Percentiles rank a stretch among this genome's conserved stretches.
Evolutionary conservation across 2,113 vertebrate genomes (phyloP).

Genomic region (Podilymbus podiceps): DNA sequence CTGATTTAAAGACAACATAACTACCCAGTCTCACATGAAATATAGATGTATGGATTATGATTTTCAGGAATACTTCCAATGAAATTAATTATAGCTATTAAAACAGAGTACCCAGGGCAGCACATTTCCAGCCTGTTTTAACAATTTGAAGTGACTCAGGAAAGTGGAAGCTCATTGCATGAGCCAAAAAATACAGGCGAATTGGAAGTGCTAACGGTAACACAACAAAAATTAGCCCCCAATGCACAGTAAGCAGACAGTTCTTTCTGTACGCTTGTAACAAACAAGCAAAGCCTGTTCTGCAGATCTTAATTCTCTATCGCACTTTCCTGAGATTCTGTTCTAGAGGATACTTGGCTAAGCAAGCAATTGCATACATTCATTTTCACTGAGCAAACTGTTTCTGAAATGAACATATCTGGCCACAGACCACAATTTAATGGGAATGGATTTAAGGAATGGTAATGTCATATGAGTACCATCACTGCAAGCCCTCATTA

Average conservation of each 20-base stretch:
- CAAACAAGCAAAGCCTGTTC: not conserved
- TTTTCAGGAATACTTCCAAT: not conserved
- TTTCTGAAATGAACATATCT: not conserved
- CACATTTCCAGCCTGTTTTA: not conserved
- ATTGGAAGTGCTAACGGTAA: not conserved
- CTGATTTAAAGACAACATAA: not conserved
- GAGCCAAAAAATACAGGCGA: not conserved
- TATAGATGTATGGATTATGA: not conserved
- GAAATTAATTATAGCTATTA: not conserved
- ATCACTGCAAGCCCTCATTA: not conserved
- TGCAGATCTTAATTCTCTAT: not conserved
- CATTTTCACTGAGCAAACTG: not conserved
- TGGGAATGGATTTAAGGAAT: not conserved
- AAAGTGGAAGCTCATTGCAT: not conserved
- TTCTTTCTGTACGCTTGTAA: not conserved
- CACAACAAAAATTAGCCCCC: not conserved
- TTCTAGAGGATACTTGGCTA: not conserved
- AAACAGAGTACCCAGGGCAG: not conserved
- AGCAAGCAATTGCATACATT: not conserved
- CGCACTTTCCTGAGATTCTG: not conserved
- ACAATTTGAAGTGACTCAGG: not conserved
- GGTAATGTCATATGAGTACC: not conserved
- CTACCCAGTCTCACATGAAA: not conserved
- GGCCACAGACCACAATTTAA: not conserved
- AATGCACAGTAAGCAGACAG: not conserved